Base-by-base conservation (phyloP, 2,113 vertebrate genomes). In the Tretioscincus oriximinensis region DNA sequence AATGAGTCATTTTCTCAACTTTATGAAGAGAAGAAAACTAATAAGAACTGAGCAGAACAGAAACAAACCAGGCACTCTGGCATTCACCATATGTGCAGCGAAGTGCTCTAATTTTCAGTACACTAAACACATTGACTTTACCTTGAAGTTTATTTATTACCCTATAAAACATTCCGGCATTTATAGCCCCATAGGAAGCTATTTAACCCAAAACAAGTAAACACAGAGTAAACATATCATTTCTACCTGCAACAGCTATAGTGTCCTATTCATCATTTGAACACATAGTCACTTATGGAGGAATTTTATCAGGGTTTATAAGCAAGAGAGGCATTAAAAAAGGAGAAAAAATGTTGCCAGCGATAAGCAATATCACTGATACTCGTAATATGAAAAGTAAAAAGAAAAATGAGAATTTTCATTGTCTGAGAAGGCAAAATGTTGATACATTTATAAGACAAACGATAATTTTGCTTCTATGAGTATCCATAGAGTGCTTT, bases 121-220 rank as follows among this genome's bases (percentile, higher is more conserved):
- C 24, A 45, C 2, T 2, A 85, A 84, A 76, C 60, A 22, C 54
- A 29, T 82, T 80, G 54, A 10, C 51, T 61, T 82, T 77, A 24
- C 22, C 74, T 86, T 81, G 7, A 84, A 73, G 69, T 51, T 81
- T 81, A 20, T 81, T 81, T 81, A 20, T 64, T 82, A 72, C 9
- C 66, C 6, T 49, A 24, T 80, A 75, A 83, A 1, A 10, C 79
- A 66, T 49, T 67, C 73, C 1, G 4, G 9, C 1, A 2, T 72
- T 81, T 74, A 67, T 1, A 7, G 78, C 31, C 0, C 67, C 67
- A 21, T 63, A n/a, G 11, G 31, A 82, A 14, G 76, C 76, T 58
- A 61, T 7, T 81, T 77, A 80, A 67, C 29, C 9, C 10, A 80
- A 82, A 26, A 20, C 35, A 49, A 67, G 70, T 75, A 80, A 80